Evolutionary conservation across 2,113 vertebrate genomes (phyloP).

Genomic region (Hemiprocne comata): DNA sequence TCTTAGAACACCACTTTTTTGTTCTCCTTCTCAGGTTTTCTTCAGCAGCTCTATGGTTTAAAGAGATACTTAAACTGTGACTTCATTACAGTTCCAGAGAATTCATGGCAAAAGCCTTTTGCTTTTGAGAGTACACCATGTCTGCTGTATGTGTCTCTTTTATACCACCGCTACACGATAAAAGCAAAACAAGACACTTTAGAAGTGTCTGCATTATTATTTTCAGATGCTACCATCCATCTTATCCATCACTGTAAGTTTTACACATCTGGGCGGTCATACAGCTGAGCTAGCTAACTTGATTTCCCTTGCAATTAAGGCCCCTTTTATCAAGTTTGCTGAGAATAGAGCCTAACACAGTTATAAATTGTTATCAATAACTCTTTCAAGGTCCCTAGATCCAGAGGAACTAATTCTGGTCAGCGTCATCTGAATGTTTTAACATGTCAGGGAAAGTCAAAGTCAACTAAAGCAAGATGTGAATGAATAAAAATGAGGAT

Average conservation of each 20-base stretch:
- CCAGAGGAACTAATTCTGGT: background rate
- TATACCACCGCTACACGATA: background rate
- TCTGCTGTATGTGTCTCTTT: background rate
- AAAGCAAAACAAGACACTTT: background rate
- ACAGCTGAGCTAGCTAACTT: background rate
- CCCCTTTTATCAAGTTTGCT: background rate
- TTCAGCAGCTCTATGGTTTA: background rate
- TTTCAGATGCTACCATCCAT: background rate
- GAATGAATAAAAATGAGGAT: background rate
- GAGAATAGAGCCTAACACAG: background rate
- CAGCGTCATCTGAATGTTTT: background rate
- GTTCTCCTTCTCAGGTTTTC: background rate
- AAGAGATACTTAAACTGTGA: background rate
- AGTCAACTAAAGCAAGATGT: background rate
- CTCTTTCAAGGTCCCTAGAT: background rate
- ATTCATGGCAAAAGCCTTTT: background rate
- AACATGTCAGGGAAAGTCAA: background rate
- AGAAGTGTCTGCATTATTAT: background rate
- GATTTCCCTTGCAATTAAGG: background rate
- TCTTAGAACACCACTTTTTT: slow-evolving; percentile 7
- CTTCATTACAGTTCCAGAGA: background rate
- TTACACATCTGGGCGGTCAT: background rate
- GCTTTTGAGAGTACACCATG: background rate
- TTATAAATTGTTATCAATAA: background rate
- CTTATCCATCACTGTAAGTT: background rate